These are phyloP conservation scores for Phoronis australis DNA, from an alignment of 2,888 invertebrate genomes.

Conservation along the genomic window DNA sequence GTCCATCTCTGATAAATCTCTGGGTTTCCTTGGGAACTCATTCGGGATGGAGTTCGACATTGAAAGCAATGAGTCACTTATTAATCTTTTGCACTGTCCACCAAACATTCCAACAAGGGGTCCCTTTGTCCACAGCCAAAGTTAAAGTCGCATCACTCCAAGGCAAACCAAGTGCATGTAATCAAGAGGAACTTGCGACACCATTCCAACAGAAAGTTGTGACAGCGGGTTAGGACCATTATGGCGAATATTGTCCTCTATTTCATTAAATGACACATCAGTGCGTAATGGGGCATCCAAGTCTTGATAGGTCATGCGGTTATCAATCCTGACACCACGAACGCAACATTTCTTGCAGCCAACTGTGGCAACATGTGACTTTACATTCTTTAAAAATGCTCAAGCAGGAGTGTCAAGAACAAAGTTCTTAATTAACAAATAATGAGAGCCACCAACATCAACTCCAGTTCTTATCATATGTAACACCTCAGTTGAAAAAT, in stretches of 20 bases:
- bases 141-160: conserved; percentile 30
- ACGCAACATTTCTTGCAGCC: conserved; percentile 11
- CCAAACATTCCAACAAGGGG: no score
- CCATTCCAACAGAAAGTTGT: conserved; percentile 19
- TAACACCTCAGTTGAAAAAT: no score
- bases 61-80: conserved; percentile 1
- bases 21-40: conserved; percentile 31
- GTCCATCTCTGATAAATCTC: conserved; percentile 22
- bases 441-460: no score
- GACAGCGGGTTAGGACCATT: conserved; percentile 12
- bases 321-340: not conserved
- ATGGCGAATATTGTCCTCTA: conserved; percentile 20
- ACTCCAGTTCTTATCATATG: no score
- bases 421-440: no score
- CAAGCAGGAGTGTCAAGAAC: conserved; percentile 10
- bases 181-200: conserved; percentile 29
- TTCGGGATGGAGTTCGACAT: conserved; percentile 8
- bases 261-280: conserved; percentile 15
- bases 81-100: no score
- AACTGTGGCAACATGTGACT: conserved; percentile 8
- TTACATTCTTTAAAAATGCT: conserved; percentile 8
- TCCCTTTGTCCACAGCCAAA: conserved; percentile 28
- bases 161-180: conserved; percentile 39
- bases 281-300: conserved; percentile 12
- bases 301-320: conserved; percentile 18